Base-by-base conservation (phyloP, 2,797 vertebrate species). In the Cichlasoma orientale region DNA sequence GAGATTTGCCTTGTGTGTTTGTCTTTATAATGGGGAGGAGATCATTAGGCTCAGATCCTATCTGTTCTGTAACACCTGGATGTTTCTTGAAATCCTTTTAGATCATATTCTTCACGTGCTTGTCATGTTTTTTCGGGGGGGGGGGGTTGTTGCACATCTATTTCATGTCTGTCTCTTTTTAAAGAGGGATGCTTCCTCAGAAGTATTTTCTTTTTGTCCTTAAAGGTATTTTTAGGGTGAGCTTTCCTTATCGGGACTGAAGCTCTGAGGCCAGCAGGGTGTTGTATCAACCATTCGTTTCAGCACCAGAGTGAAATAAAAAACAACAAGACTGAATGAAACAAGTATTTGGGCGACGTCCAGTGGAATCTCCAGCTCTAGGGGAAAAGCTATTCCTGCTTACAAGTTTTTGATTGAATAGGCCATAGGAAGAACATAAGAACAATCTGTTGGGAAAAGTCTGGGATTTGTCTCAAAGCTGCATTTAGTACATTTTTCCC, bases 381-480 rank as follows among this genome's bases (percentile, higher is more conserved):
- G 38, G 63, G 56, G 74, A 21, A 69, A 72, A 71, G 27, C 12
- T 47, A 66, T 56, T 55, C 38, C 68, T 44, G 12, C 31, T 74
- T n/a, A 27, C 53, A 75, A 56, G 68, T 80, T 61, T 68, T 53
- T 74, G 68, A 82, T 33, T 69, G 27, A 84, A 81, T 59, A 31
- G 21, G 36, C 73, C 47, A 66, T 21, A 23, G 14, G 21, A 77
- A 68, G 23, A 78, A 85, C 72, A 77, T 57, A 71, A 78, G 52
- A 75, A 66, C 86, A 87, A 63, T 74, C 47, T 27, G 71, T 57
- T 74, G 68, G 68, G 29, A 58, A 44, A 41, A 70, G 21, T 21
- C 25, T 61, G 33, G 29, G 66, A 75, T 77, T 79, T 74, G 59
- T 79, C 74, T 82, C 44, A 56, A 73, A 83, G 71, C 73, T 70